A percentile compares a stretch with the other conserved stretches of the same genome.
Evolutionary conservation across 2,888 invertebrate genomes (phyloP).

Genomic region (Himalopsyche japonica): DNA sequence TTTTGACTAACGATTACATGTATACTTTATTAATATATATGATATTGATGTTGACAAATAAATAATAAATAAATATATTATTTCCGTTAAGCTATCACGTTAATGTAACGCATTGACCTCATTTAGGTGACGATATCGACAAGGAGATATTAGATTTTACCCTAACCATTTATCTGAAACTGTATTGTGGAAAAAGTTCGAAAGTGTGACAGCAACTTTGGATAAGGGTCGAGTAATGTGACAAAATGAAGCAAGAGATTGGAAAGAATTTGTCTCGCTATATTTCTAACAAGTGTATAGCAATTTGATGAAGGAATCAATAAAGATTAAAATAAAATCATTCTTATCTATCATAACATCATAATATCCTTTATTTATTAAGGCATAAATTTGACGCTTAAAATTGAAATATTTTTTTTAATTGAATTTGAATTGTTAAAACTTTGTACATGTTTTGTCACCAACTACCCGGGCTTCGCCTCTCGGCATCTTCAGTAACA

Average conservation of each 20-base stretch:
- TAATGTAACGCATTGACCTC: neutral
- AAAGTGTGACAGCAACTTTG: conserved; percentile 8
- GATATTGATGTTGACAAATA: no score
- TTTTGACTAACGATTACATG: no score
- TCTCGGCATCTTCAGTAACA: no score
- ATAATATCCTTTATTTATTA: neutral
- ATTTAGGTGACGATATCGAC: neutral
- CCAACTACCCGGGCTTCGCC: no score
- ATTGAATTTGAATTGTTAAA: no score
- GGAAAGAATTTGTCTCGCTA: conserved; percentile 2
- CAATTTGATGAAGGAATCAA: neutral
- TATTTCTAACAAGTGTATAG: neutral
- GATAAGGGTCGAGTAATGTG: conserved; percentile 20
- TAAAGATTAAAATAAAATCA: neutral
- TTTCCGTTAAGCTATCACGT: no score
- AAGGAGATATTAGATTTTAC: neutral
- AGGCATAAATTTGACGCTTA: neutral
- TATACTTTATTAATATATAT: no score
- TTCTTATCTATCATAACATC: neutral
- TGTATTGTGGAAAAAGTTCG: neutral
- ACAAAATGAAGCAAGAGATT: conserved; percentile 21
- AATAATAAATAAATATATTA: no score
- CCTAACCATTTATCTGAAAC: neutral
- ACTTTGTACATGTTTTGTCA: no score
- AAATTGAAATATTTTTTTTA: neutral